Percentiles rank a stretch among this genome's conserved stretches.
phyloP scores from a whole-genome alignment of 2,888 invertebrate species.

The Dorcus parallelipipedus region DNA sequence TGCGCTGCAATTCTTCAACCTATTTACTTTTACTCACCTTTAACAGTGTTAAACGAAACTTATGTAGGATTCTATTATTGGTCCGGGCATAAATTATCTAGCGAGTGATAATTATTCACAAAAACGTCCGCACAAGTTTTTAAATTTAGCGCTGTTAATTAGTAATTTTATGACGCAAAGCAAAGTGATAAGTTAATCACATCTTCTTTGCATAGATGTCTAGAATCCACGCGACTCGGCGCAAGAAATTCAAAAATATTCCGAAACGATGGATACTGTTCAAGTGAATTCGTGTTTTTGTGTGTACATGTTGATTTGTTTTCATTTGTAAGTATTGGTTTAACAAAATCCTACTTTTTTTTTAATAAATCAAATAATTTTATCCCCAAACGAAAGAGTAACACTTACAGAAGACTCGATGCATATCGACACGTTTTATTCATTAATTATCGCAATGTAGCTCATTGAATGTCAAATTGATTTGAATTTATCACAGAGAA shows the following conservation, averaged over 20 bases:
- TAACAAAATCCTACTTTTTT: neutral
- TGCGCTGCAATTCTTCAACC: too few species aligned
- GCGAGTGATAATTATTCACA: slow-evolving; percentile 1
- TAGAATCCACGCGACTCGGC: slow-evolving; percentile 22
- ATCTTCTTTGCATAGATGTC: slow-evolving; percentile 34
- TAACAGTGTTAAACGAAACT: too few species aligned
- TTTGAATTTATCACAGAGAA: too few species aligned
- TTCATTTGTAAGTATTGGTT: slow-evolving; percentile 13
- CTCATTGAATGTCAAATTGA: too few species aligned
- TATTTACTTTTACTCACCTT: too few species aligned
- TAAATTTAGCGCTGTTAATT: slow-evolving; percentile 36
- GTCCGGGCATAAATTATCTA: neutral
- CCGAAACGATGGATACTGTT: slow-evolving; percentile 31
- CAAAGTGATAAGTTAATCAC: slow-evolving; percentile 35
- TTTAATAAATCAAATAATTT: too few species aligned
- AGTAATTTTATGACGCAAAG: slow-evolving; percentile 34
- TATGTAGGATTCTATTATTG: too few species aligned
- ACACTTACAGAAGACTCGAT: too few species aligned
- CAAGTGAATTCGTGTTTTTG: slow-evolving; percentile 17
- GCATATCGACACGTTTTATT: too few species aligned
- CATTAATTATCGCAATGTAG: too few species aligned
- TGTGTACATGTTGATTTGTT: slow-evolving; percentile 9
- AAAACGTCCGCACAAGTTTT: slow-evolving; percentile 13
- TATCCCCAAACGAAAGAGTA: too few species aligned
- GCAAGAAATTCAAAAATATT: slow-evolving; percentile 20